Conservation (phyloP, 2,113 vertebrate genomes). For the Potamarius usumacintae region DNA sequence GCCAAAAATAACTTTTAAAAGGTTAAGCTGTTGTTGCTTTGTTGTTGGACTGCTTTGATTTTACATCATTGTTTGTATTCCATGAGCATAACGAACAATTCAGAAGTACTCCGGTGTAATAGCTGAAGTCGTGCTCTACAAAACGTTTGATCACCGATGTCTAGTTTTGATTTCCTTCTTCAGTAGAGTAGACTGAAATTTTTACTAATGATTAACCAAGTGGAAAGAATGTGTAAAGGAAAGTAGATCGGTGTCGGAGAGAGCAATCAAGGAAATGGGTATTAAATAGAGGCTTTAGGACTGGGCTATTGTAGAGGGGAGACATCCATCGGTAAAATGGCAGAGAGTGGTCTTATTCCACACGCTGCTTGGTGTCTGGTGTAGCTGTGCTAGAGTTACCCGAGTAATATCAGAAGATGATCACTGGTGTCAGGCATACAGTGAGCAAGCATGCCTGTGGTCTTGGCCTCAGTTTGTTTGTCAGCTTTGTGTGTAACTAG, state of each 20-base stretch:
- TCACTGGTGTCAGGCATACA: slow-evolving; percentile 70
- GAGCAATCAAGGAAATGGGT: slow-evolving; percentile 32
- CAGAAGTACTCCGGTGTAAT: not conserved
- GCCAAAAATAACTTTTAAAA: not conserved
- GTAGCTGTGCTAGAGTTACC: slow-evolving; percentile 33
- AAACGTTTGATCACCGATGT: not conserved
- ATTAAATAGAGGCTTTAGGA: slow-evolving; percentile 25
- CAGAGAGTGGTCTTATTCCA: slow-evolving; percentile 19
- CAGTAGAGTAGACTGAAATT: not conserved
- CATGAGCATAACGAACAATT: not conserved
- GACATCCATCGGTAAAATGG: slow-evolving; percentile 28
- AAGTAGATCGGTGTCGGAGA: slow-evolving; percentile 24
- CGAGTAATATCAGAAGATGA: slow-evolving; percentile 65
- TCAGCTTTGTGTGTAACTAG: slow-evolving; percentile 15
- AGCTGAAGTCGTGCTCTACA: not conserved
- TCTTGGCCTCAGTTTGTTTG: slow-evolving; percentile 23
- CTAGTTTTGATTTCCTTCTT: not conserved
- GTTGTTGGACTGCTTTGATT: not conserved
- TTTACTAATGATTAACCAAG: not conserved
- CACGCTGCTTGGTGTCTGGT: slow-evolving; percentile 23
- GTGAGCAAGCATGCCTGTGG: not conserved
- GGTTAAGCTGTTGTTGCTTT: not conserved
- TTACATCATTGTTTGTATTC: not conserved
- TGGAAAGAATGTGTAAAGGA: slow-evolving; percentile 18
- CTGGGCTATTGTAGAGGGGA: not conserved